phyloP scores from a whole-genome alignment of 2,888 invertebrate genomes.

The Oscheius sp. region DNA sequence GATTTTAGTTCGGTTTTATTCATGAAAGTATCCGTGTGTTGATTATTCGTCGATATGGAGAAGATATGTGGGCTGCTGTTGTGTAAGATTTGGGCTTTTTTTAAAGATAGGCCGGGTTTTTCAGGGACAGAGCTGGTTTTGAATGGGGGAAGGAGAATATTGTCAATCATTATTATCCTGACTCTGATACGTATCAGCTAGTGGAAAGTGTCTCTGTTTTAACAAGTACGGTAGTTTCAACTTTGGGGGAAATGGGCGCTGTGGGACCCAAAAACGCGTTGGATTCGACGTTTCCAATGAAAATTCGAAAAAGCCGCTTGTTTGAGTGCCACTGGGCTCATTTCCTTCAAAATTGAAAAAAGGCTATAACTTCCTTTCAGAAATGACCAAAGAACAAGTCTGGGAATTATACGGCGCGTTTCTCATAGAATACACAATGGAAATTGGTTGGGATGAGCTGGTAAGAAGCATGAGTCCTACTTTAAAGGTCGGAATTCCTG shows the following conservation, averaged over 20 bases:
- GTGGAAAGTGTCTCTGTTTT: constrained; percentile 59
- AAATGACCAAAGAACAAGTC: constrained; percentile 23
- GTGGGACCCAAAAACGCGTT: too few relatives aligned
- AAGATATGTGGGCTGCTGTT: constrained; percentile 61
- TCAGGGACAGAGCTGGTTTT: constrained; percentile 60
- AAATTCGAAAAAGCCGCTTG: too few relatives aligned
- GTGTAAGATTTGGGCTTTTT: constrained; percentile 58
- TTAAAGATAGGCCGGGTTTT: constrained; percentile 34
- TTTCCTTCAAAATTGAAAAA: neutral
- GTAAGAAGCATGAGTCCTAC: constrained; percentile 63
- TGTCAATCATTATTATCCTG: constrained; percentile 65
- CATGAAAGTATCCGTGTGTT: constrained; percentile 67
- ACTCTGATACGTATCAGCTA: constrained; percentile 61
- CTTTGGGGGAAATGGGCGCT: too few relatives aligned
- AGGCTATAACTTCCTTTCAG: neutral
- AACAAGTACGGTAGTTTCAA: constrained; percentile 39
- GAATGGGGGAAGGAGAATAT: constrained; percentile 67
- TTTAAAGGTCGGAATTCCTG: constrained; percentile 47
- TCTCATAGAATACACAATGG: constrained; percentile 67
- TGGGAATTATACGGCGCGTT: constrained; percentile 66
- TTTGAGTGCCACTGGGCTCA: too few relatives aligned
- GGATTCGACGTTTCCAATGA: too few relatives aligned
- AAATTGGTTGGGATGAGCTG: constrained; percentile 68
- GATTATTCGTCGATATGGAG: constrained; percentile 63
- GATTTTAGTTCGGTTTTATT: constrained; percentile 67